Base-by-base conservation (phyloP, 2,113 vertebrate genomes). In the Grammomys dolichurus region DNA sequence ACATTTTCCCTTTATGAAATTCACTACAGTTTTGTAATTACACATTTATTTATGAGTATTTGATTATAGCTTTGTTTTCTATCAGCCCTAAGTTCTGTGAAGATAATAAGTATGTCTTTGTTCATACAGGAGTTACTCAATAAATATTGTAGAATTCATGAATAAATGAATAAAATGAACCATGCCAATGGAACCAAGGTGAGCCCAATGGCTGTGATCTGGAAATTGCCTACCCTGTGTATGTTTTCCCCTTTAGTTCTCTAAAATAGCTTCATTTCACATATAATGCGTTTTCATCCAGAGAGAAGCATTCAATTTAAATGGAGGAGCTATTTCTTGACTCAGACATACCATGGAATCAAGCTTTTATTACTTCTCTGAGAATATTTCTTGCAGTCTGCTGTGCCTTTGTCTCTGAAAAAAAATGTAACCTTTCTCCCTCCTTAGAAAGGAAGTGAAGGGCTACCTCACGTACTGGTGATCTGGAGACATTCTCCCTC, bases 261-360 rank as follows among this genome's bases (percentile, higher is more conserved):
- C 77, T 60, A 87, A 93, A 87, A 81, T 90, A 58, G 31, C 19
- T 97, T 82, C 54, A 33, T 96, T 92, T 97, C 56, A 69, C 60
- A 91, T 77, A 56, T 73, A 67, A 76, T 72, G 26, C 88, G 48
- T 56, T 96, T 94, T 91, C 51, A n/a, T 28, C 33, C 69, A 90
- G 89, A 95, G 9, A 92, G 86, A 90, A 95, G 46, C 65, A 28
- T n/a, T 87, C 85, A 46, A 65, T 91, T 96, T 96, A 95, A 95
- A 96, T 92, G 82, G 85, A 93, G 90, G 51, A 43, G 22, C 76
- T 89, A 56, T 78, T 93, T 97, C 88, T 93, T 96, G 40, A 95
- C 60, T 90, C 31, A 20, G 17, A 48, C 5, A 46, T 60, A 80
- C 80, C 70, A 90, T 67, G 63, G 36, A 87, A 82, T 94, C 93